These are phyloP conservation scores for Microplitis manilae DNA, from an alignment of 2,888 invertebrate genomes.

Conservation along the genomic window DNA sequence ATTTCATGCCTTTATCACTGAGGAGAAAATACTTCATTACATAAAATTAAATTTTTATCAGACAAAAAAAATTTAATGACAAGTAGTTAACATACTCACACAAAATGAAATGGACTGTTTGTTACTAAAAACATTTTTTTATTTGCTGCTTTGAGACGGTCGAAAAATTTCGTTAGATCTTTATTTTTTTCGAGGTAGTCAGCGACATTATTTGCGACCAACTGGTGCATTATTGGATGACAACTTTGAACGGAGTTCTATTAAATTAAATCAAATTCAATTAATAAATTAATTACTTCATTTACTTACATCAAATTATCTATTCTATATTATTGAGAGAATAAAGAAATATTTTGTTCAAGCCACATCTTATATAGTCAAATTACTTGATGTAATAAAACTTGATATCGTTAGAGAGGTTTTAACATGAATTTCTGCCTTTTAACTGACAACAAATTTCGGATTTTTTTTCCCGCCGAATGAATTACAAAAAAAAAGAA, in stretches of 20 bases:
- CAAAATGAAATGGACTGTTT: conserved; percentile 96
- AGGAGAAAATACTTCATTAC: conserved; percentile 53
- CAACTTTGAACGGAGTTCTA: conserved; percentile 91
- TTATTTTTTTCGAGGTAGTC: conserved; percentile 86
- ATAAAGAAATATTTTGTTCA: conserved; percentile 24
- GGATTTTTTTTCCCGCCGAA: no score
- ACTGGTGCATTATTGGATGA: conserved; percentile 91
- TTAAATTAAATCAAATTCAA: conserved; percentile 19
- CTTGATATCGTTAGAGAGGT: no score
- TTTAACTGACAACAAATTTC: no score
- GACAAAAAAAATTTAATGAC: background rate
- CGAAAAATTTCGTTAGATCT: conserved; percentile 82
- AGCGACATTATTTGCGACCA: conserved; percentile 86
- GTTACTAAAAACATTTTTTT: conserved; percentile 96
- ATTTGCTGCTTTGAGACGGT: conserved; percentile 80
- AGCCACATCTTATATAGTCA: conserved; percentile 3
- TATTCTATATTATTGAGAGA: conserved; percentile 6
- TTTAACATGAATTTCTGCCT: no score
- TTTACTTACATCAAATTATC: no score
- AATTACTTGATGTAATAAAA: no score
- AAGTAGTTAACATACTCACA: conserved; percentile 76
- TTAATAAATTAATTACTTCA: no score
- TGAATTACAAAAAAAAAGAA: no score
- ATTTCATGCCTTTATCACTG: conserved; percentile 93
- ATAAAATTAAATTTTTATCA: conserved; percentile 30